Base-by-base conservation (phyloP, 2,888 invertebrate genomes). In the Ferrisia virgata region DNA sequence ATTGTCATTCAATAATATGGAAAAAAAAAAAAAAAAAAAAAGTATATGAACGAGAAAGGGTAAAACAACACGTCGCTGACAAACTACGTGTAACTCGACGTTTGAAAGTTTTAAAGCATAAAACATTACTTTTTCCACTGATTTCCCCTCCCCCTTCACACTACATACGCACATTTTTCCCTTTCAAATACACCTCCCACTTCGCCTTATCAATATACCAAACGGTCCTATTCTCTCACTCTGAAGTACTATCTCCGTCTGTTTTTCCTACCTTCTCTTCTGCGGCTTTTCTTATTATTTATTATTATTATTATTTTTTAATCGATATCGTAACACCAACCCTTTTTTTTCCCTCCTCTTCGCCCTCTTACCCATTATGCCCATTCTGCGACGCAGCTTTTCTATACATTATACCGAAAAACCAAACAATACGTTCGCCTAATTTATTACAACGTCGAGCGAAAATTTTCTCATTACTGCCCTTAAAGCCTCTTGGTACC, bases 91-190 rank as follows among this genome's bases (percentile, higher is more conserved):
- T 31, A 33, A 33, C 72, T 72, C 72, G 72, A 72, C 72, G 33
- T 72, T 72, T 72, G 72, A 72, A 72, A 33, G 72, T 72, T 72
- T 72, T 33, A 72, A 72, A 72, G 1, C 36, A n/a, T 72, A 33
- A 31, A 72, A 33, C 36, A 72, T 72, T 72, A 72, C 72, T 72
- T 72, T n/a, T 72, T 72, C 36, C 25, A 28, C 31, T 28, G 8
- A 64, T 64, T 28, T 25, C 64, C 64, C 64, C 28, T 13, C 40
- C 13, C 40, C n/a, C n/a, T 40, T 40, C 40, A 13, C 47, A 47
- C 18, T n/a, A 47, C 4, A 47, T 18, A 47, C 18, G 47, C 47
- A 18, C 18, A 3, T 47, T n/a, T n/a, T 47, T 8, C 47, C 18
- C 9, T 13, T 11, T 11, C n/a, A n/a, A n/a, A n/a, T n/a, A 8